Evolutionary conservation across 2,113 vertebrate genomes (phyloP), one percentile per base, ranked within the genome.

Genomic region (Callaeas wilsoni): DNA sequence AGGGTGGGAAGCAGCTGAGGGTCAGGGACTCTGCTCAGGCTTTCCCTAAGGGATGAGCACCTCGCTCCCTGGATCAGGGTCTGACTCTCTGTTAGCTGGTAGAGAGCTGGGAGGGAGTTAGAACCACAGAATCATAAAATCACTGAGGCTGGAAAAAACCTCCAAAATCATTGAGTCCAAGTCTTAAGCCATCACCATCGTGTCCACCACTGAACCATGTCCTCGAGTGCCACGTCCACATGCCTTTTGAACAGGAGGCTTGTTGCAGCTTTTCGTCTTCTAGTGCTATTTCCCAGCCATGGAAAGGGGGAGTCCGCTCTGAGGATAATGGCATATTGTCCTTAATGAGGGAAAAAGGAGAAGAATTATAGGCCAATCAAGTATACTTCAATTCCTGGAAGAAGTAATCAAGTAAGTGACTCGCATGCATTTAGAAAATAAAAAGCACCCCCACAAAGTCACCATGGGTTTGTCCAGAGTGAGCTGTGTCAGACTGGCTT

Each of bases 11-110:
- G 70, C 56, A 85, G 52, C 67, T 1, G 0, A 30, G 26, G 12
- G 10, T 37, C 0, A 1, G 26, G 55, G 27, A 26, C 12, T 17
- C 41, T 0, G 0, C 37, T 80, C 30, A 6, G 2, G n/a, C 30
- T 21, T 87, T 83, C 49, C 32, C 42, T 14, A 19, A 68, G 22
- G 47, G 39, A 35, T 15, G 16, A 25, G 44, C 20, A 22, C 59
- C 50, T 57, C 0, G 0, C 18, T 90, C 18, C 64, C 49, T 39
- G 50, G 12, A 13, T 35, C 27, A 13, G n/a, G 16, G 12, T 12
- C 22, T 63, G 18, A 26, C 50, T 57, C 5, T 23, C 5, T n/a
- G 3, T 25, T 41, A 21, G 37, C 42, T 73, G 70, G 33, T 33
- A 32, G n/a, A 64, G 35, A 60, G 33, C 1, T 55, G 63, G 23